Evolutionary conservation across 2,797 vertebrate genomes (phyloP).

Genomic region (Premnoplex brunnescens): DNA sequence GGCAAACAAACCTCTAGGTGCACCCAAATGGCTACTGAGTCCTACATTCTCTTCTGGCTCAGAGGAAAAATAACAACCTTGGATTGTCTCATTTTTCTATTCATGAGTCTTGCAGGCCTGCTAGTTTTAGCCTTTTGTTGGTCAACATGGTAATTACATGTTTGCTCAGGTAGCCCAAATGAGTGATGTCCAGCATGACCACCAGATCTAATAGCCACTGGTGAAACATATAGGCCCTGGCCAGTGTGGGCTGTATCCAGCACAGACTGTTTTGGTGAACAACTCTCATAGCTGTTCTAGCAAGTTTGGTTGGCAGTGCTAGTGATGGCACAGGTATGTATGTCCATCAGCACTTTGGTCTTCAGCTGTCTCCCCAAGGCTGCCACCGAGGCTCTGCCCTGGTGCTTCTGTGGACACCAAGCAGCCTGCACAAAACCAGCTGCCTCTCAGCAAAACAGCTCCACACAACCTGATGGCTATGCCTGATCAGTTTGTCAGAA

Average conservation of each 20-base stretch:
- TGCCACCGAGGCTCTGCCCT: background rate
- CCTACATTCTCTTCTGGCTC: background rate
- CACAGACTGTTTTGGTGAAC: background rate
- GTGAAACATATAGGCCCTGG: background rate
- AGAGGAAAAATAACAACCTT: background rate
- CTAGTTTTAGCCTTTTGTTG: background rate
- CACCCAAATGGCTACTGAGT: background rate
- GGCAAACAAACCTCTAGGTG: background rate
- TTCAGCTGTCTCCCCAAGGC: background rate
- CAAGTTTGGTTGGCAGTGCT: background rate
- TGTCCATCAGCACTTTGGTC: background rate
- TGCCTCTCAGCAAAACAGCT: background rate
- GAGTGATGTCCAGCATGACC: background rate
- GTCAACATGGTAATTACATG: rapidly evolving
- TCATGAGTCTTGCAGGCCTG: background rate
- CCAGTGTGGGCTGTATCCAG: background rate
- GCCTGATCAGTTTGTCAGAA: background rate
- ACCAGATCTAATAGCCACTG: background rate
- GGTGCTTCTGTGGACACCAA: background rate
- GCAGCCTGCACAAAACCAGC: background rate
- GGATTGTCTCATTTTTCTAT: background rate
- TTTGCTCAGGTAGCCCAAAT: background rate
- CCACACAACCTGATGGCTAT: background rate
- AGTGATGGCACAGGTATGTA: background rate
- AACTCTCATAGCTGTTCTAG: rapidly evolving